These are phyloP conservation scores for Malurus leucopterus DNA, from an alignment of 2,797 vertebrate species.

Conservation along the genomic window DNA sequence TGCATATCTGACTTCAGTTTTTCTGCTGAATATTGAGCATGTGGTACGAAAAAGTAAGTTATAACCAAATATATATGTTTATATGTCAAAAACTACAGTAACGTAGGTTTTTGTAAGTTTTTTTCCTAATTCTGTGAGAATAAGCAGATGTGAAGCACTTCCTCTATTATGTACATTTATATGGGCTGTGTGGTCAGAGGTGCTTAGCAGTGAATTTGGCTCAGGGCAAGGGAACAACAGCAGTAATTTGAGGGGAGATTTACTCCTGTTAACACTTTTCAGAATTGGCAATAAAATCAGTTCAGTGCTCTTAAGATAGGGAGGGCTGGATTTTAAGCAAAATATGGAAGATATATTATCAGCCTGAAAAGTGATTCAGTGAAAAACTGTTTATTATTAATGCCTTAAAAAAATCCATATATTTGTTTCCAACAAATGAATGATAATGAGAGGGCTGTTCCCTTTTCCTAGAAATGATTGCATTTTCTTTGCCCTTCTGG, in stretches of 20 bases:
- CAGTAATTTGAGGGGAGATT: slow-evolving; percentile 41
- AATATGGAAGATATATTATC: not conserved
- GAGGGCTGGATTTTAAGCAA: slow-evolving; percentile 16
- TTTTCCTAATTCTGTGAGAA: slow-evolving; percentile 32
- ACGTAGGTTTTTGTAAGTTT: slow-evolving; percentile 4
- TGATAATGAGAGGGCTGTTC: not conserved
- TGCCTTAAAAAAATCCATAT: not conserved
- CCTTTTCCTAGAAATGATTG: slow-evolving; percentile 13
- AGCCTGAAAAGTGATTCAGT: not conserved
- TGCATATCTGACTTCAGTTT: not conserved
- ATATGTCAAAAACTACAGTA: not conserved
- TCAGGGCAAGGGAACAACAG: slow-evolving; percentile 42
- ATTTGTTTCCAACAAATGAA: not conserved
- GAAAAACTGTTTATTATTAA: slow-evolving; percentile 11
- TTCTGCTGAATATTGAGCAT: slow-evolving; percentile 14
- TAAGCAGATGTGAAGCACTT: slow-evolving; percentile 17
- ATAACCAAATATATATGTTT: not conserved
- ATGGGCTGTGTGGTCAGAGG: slow-evolving; percentile 55
- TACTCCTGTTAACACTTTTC: slow-evolving; percentile 56
- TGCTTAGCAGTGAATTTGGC: slow-evolving; percentile 50
- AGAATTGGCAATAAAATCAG: slow-evolving; percentile 43
- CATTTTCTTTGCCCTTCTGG: slow-evolving; percentile 23
- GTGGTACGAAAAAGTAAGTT: slow-evolving; percentile 12
- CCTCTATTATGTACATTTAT: slow-evolving; percentile 45
- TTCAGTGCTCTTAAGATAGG: not conserved